Base-by-base conservation (phyloP, 2,113 vertebrate species). In the Eretmochelys imbricata region DNA sequence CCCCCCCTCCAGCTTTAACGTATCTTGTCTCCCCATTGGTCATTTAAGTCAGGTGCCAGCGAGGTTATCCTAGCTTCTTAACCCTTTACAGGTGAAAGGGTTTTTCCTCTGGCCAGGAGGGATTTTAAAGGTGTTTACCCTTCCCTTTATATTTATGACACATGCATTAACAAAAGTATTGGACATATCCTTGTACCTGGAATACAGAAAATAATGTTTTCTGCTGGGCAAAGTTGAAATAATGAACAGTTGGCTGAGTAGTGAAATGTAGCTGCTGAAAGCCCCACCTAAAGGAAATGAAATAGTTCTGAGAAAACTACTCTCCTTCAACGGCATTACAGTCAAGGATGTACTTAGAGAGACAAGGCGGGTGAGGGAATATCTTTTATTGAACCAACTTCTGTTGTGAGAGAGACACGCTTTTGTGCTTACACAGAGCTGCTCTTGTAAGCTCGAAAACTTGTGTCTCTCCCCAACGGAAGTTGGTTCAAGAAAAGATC, bases 181-280 rank as follows among this genome's bases (percentile, higher is more conserved):
- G 62, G 51, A 93, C 46, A 13, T 16, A 81, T 19, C 4, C 16
- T 84, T 88, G 53, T 22, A 46, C 53, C 46, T 16, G 29, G 35
- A 35, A 50, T 90, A 22, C 24, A 88, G 50, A 91, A 89, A 50
- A 38, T 57, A 87, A 13, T 19, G 19, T 72, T 88, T 95, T 89
- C 48, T 89, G 4, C 83, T 5, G 1, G 24, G 87, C 87, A 42
- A 49, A 90, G 69, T 46, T 95, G 82, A 95, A 96, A 84, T 84
- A 94, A 72, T 22, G 85, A 95, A 92, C 50, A 59, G 5, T 46
- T 94, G 25, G 25, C 17, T 35, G 10, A 49, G 55, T 1, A 90
- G 2, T 84, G 8, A 82, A 85, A 88, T 2, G 80, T 27, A 82
- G 54, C 31, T 94, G 55, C n/a, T 94, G 87, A 95, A 97, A 93